Percentiles rank a stretch among this genome's conserved stretches.
These are phyloP conservation scores for Bujurquina vittata DNA, from an alignment of 2,113 vertebrate species.

Conservation along the genomic window DNA sequence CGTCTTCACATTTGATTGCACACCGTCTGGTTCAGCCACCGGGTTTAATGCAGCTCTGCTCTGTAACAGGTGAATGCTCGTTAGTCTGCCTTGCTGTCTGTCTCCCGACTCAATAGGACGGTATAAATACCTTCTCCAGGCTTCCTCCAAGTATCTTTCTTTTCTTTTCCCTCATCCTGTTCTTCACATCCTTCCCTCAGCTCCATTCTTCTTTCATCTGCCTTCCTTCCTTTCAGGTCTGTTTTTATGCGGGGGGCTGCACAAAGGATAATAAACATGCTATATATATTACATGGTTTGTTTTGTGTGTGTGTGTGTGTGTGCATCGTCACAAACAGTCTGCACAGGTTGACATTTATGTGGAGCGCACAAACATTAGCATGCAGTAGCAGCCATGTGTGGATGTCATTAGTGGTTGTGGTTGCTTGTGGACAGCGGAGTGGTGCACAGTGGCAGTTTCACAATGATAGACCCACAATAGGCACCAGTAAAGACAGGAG, in stretches of 20 bases:
- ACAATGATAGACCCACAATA: slow-evolving; percentile 30
- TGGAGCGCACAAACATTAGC: background rate
- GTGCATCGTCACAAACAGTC: background rate
- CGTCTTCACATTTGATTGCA: slow-evolving; percentile 46
- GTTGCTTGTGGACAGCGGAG: slow-evolving; percentile 5
- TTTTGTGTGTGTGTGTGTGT: background rate
- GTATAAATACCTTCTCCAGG: slow-evolving; percentile 72
- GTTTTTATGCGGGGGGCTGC: slow-evolving; percentile 8
- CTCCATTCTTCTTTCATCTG: slow-evolving; percentile 64
- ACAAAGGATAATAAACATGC: slow-evolving; percentile 60
- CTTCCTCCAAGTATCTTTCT: slow-evolving; percentile 58
- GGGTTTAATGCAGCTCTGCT: slow-evolving; percentile 29
- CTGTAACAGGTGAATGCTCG: slow-evolving; percentile 26
- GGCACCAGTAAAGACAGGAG: background rate
- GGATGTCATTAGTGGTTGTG: slow-evolving; percentile 33
- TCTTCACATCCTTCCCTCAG: slow-evolving; percentile 67
- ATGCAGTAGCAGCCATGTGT: slow-evolving; percentile 25
- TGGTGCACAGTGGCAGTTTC: slow-evolving; percentile 23
- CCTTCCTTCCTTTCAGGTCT: slow-evolving; percentile 67
- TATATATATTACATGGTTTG: slow-evolving; percentile 6
- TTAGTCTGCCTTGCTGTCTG: slow-evolving; percentile 48
- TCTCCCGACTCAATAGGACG: slow-evolving; percentile 31
- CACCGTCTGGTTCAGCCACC: slow-evolving; percentile 32
- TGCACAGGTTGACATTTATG: background rate
- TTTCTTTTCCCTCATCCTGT: slow-evolving; percentile 61